A percentile compares a stretch with the other conserved stretches of the same genome.
Evolutionary conservation across 2,888 invertebrate genomes (phyloP).

Genomic region (Deilephila porcellus): DNA sequence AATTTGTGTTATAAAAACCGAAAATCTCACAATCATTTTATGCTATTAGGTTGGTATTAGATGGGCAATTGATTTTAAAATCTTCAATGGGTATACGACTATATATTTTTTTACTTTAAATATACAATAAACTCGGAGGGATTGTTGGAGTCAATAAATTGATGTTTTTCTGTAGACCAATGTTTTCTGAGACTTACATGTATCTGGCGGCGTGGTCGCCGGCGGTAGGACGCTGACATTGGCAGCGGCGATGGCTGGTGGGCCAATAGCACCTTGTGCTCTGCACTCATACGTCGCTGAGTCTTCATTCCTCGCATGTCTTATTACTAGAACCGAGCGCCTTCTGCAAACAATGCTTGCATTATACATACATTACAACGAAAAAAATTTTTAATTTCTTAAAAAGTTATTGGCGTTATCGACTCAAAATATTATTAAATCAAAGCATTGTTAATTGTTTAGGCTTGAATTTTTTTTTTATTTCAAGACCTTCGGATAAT

Average conservation of each 20-base stretch:
- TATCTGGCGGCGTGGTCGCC: conserved; percentile 74
- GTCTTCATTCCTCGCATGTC: conserved; percentile 89
- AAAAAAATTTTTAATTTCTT: no score
- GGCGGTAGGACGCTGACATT: conserved; percentile 80
- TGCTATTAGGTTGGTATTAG: no score
- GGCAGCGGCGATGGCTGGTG: conserved; percentile 83
- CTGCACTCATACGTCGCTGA: conserved; percentile 93
- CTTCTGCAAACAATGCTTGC: conserved; percentile 83
- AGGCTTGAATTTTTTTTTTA: no score
- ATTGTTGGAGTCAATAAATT: not conserved
- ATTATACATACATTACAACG: not conserved
- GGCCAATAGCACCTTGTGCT: conserved; percentile 88
- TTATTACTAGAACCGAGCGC: conserved; percentile 93
- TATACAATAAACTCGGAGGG: not conserved
- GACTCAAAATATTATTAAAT: no score
- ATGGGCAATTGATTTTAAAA: no score
- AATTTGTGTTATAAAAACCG: no score
- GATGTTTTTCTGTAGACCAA: not conserved
- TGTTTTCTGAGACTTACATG: conserved; percentile 56
- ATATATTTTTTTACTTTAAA: not conserved
- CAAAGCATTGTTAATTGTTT: no score
- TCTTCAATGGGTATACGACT: no score
- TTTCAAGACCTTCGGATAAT: no score
- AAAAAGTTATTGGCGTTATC: no score
- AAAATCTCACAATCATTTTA: no score